Base-by-base conservation (phyloP, 2,797 vertebrate genomes). In the Clarias pachynema region DNA sequence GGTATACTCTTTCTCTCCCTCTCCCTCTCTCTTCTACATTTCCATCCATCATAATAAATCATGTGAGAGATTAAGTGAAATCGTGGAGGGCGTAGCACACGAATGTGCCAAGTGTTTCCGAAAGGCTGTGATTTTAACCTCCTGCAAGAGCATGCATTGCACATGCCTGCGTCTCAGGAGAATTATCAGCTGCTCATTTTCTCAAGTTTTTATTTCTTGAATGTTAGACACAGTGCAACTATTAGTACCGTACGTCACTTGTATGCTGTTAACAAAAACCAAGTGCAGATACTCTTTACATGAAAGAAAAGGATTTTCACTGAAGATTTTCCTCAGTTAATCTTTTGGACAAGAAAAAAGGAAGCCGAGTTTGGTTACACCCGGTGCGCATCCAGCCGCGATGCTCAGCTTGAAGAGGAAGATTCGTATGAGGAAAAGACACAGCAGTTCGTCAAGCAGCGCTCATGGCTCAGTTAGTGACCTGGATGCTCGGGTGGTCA, bases 401-500 rank as follows among this genome's bases (percentile, higher is more conserved):
- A 95, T 95, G 94, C 85, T 93, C 62, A 93, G 86, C 2, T 84
- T 94, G 29, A 93, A 91, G 89, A 92, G 40, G 62, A 92, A 89
- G 91, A 87, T 90, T 44, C 84, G 12, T 60, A 86, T 65, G 0
- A 86, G 87, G 84, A 87, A 29, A 49, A 84, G 59, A 0, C 87
- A 88, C 66, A 80, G 90, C 86, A 93, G 92, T 7, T 79, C 90
- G 1, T 93, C 57, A 59, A 92, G 91, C 89, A 92, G 92, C 78
- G 79, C 57, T 0, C 87, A 81, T 0, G 89, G 93, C 79, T 93
- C 92, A 0, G 77, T 81, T 89, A 93, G 91, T 1, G 95, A 95
- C 88, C 87, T 90, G 74, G 89, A 93, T 73, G 92, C 94, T 53
- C 87, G 92, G 15, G 94, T 96, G 73, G 88, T 96, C 89, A 95